A percentile compares a stretch with the other conserved stretches of the same genome.
These are phyloP conservation scores for Acromyrmex charruanus DNA, from an alignment of 1,140 invertebrate genomes.

Conservation along the genomic window DNA sequence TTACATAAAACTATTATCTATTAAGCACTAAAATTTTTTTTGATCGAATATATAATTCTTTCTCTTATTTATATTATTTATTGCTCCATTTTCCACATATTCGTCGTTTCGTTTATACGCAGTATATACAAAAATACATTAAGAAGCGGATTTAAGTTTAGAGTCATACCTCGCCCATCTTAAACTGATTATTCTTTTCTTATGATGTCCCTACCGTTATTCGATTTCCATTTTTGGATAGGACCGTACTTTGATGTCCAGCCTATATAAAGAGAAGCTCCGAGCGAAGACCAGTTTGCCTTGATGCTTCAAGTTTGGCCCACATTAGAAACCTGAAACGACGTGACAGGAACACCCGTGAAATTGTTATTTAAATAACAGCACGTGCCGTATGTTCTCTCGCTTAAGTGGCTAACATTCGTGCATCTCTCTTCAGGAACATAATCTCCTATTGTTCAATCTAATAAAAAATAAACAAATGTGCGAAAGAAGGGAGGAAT, in stretches of 20 bases:
- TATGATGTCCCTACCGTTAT: not conserved
- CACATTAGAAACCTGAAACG: constrained; percentile 60
- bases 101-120: not conserved
- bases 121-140: not conserved
- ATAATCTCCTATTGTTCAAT: not conserved
- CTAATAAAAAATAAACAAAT: not conserved
- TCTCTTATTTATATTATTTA: too few species aligned
- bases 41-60: too few species aligned
- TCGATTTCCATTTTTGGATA: constrained; percentile 14
- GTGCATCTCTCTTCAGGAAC: not conserved
- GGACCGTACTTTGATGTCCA: not conserved
- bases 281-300: constrained; percentile 15
- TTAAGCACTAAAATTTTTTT: too few species aligned
- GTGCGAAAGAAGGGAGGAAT: not conserved
- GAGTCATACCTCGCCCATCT: not conserved
- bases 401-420: constrained; percentile 22
- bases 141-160: not conserved
- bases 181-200: not conserved
- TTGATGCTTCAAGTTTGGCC: constrained; percentile 65
- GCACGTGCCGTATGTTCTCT: constrained; percentile 65
- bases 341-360: constrained; percentile 48
- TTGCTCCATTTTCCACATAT: too few species aligned
- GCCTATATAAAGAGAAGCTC: not conserved
- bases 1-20: too few species aligned
- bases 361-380: constrained; percentile 68